Evolutionary conservation across 2,797 vertebrate genomes (phyloP).

Genomic region (Enteromius fasciolatus): DNA sequence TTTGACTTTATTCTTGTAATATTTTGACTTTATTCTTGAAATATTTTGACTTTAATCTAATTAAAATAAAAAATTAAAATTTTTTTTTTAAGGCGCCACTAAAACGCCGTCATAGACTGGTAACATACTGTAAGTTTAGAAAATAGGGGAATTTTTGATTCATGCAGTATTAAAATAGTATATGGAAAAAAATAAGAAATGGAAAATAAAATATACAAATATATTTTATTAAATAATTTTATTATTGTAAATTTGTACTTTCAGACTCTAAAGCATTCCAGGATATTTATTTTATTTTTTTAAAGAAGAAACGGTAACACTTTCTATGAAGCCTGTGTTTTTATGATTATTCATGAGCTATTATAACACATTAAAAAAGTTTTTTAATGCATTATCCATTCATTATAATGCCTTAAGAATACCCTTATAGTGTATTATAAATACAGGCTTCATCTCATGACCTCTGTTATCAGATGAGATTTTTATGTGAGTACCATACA

Average conservation of each 20-base stretch:
- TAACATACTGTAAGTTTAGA: neutral
- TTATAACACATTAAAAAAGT: too few relatives aligned
- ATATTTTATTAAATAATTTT: neutral
- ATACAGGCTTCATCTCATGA: neutral
- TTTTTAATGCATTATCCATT: too few relatives aligned
- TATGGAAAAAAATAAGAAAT: neutral
- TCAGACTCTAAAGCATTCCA: neutral
- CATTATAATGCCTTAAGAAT: too few relatives aligned
- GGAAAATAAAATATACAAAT: neutral
- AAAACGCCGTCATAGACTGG: too few relatives aligned
- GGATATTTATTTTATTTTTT: neutral
- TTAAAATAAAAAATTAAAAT: too few relatives aligned
- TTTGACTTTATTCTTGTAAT: too few relatives aligned
- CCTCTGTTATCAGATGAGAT: conserved; percentile 37
- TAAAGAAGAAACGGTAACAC: neutral
- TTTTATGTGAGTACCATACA: conserved; percentile 63
- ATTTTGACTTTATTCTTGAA: too few relatives aligned
- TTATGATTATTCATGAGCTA: too few relatives aligned
- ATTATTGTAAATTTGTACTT: neutral
- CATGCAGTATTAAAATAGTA: neutral
- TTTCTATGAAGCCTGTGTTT: too few relatives aligned
- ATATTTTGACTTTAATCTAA: neutral
- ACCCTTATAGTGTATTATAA: too few relatives aligned
- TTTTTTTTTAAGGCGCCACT: too few relatives aligned
- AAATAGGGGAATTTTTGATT: neutral